Evolutionary conservation across 2,113 vertebrate genomes (phyloP), one percentile per base, ranked within the genome.

Genomic region (Equus quagga): DNA sequence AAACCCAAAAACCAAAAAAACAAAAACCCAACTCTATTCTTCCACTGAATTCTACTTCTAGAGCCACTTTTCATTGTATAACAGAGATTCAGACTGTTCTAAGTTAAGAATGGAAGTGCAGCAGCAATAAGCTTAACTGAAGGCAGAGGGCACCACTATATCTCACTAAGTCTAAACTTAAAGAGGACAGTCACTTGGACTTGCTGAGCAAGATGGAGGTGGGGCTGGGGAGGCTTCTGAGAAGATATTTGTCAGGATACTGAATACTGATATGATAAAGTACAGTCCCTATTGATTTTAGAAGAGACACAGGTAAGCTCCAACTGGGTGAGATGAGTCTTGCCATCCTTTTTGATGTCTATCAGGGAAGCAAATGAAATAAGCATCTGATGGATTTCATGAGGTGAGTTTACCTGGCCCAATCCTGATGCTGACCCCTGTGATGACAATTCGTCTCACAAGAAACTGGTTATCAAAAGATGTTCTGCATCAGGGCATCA

Each of bases 321-420:
- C 73, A n/a, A 94, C 0, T 23, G 18, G 56, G 10, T 31, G 12
- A 93, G 90, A 93, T 80, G 46, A 56, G 36, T 64, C 24, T 94
- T 93, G 33, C 70, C 7, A 94, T 54, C 12, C 41, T 58, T 84
- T 83, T 54, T 17, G 31, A 75, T 86, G 23, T 69, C 89, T 83
- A 89, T 24, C n/a, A 96, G 44, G 65, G 49, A 91, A 60, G 46
- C 33, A 95, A 96, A 93, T 78, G 82, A 94, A 79, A 86, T 64
- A 67, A 69, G 10, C 21, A 84, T 65, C 44, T 91, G 41, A 15
- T 65, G 23, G 21, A 89, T 84, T 92, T 97, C 70, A 86, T 5
- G 26, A 72, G 51, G 58, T 2, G 23, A 69, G 9, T 82, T 80
- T 82, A 89, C 60, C 36, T 65, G 76, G 49, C 11, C 44, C 67